These are phyloP conservation scores for Polypedilum vanderplanki DNA, from an alignment of 1,140 invertebrate genomes.

Conservation along the genomic window DNA sequence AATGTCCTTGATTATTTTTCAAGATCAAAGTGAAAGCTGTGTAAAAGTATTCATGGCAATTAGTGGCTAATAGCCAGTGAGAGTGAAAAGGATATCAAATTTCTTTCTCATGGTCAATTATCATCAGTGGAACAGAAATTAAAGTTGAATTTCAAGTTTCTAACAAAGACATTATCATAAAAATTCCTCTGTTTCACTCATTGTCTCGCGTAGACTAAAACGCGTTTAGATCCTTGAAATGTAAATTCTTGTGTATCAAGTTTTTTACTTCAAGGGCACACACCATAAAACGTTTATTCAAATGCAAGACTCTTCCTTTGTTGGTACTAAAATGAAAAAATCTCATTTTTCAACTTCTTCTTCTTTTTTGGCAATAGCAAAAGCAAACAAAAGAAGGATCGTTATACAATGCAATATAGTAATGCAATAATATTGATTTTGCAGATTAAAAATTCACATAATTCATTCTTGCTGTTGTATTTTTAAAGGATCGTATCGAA, in stretches of 20 bases:
- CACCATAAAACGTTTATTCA: conserved; percentile 4
- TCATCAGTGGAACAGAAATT: not conserved
- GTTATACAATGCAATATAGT: not conserved
- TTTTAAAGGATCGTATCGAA: not conserved
- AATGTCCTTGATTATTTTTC: not conserved
- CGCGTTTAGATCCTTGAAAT: conserved; percentile 10
- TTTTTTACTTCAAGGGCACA: conserved; percentile 21
- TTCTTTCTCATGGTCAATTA: conserved; percentile 24
- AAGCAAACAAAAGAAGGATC: not conserved
- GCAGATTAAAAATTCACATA: conserved; percentile 29
- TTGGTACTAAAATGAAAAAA: not conserved
- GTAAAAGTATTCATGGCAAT: not conserved
- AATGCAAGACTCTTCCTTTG: not conserved
- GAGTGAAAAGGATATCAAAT: conserved; percentile 21
- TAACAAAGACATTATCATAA: conserved; percentile 1
- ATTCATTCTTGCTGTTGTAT: not conserved
- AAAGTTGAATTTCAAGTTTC: conserved; percentile 2
- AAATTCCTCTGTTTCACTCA: too few species aligned
- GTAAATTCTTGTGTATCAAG: conserved; percentile 10
- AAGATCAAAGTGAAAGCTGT: not conserved
- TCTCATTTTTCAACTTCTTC: conserved; percentile 25
- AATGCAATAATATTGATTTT: conserved; percentile 28
- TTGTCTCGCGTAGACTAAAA: conserved; percentile 25
- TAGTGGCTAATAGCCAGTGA: not conserved
- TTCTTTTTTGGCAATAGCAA: not conserved